phyloP scores from a whole-genome alignment of 2,888 invertebrate genomes.

The Rhorus exstirpatorius region DNA sequence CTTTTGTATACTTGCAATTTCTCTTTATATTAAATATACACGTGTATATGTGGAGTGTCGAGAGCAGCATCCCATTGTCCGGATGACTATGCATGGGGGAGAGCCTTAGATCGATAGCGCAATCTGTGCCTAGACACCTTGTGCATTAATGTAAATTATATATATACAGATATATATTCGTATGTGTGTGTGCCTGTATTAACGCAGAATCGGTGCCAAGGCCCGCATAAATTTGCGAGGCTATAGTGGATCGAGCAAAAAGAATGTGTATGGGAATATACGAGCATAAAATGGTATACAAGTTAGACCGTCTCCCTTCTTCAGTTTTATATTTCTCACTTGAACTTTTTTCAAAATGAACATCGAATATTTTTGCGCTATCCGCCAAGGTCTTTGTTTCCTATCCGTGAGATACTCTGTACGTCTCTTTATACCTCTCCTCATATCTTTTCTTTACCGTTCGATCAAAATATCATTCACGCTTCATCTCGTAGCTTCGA shows the following conservation, averaged over 20 bases:
- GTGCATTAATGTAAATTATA: conserved; percentile 56
- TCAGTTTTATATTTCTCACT: neutral
- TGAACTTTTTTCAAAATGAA: neutral
- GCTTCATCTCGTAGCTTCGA: neutral
- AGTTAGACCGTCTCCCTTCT: neutral
- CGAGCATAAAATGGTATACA: neutral
- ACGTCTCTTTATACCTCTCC: neutral
- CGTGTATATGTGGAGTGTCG: neutral
- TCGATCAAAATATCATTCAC: conserved; percentile 4
- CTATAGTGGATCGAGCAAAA: conserved; percentile 67
- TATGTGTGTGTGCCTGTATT: no score
- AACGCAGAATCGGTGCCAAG: conserved; percentile 80
- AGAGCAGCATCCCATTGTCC: conserved; percentile 14
- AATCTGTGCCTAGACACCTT: conserved; percentile 75
- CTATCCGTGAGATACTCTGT: neutral
- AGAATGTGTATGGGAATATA: conserved; percentile 7
- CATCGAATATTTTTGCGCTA: neutral
- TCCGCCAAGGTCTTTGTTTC: neutral
- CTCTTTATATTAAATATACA: neutral
- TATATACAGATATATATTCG: conserved; percentile 21
- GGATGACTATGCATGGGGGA: conserved; percentile 45
- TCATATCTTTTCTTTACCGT: neutral
- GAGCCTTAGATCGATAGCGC: conserved; percentile 75
- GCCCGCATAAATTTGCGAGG: conserved; percentile 79
- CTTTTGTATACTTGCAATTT: neutral